Evolutionary conservation across 2,797 vertebrate genomes (phyloP).

Genomic region (Falco berigora): DNA sequence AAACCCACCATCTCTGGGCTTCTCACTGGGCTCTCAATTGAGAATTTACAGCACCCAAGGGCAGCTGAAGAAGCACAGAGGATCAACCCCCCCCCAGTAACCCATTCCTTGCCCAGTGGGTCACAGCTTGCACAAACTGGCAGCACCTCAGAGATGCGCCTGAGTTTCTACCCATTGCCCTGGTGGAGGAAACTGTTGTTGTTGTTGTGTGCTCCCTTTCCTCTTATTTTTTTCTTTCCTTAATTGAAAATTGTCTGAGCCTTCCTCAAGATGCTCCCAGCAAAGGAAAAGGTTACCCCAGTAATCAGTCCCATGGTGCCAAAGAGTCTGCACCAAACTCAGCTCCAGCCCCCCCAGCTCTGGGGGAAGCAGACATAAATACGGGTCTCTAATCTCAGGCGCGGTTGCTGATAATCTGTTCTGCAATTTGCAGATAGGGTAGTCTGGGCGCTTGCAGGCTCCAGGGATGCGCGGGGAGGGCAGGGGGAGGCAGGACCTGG

Average conservation of each 20-base stretch:
- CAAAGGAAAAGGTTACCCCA: neutral
- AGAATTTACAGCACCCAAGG: neutral
- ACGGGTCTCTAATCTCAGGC: slow-evolving; percentile 47
- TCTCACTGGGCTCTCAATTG: neutral
- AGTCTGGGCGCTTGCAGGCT: neutral
- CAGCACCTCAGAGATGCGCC: neutral
- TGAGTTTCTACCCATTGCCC: neutral
- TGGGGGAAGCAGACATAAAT: slow-evolving; percentile 20
- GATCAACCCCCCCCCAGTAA: neutral
- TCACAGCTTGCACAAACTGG: neutral
- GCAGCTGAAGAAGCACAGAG: accelerated
- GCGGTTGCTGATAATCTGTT: neutral
- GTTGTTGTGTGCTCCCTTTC: neutral
- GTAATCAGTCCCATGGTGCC: slow-evolving; percentile 35
- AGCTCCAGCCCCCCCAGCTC: neutral
- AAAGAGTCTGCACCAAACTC: slow-evolving; percentile 34
- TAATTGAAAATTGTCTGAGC: neutral
- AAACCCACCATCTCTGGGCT: neutral
- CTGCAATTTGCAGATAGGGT: slow-evolving; percentile 4
- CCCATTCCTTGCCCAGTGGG: accelerated
- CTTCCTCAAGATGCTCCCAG: neutral
- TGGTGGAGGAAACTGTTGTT: neutral
- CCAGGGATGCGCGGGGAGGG: neutral
- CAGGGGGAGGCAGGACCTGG: neutral
- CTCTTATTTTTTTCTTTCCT: neutral